A percentile compares a stretch with the other conserved stretches of the same genome.
Evolutionary conservation across 2,888 invertebrate genomes (phyloP).

Genomic region (Zaprionus lineosus): DNA sequence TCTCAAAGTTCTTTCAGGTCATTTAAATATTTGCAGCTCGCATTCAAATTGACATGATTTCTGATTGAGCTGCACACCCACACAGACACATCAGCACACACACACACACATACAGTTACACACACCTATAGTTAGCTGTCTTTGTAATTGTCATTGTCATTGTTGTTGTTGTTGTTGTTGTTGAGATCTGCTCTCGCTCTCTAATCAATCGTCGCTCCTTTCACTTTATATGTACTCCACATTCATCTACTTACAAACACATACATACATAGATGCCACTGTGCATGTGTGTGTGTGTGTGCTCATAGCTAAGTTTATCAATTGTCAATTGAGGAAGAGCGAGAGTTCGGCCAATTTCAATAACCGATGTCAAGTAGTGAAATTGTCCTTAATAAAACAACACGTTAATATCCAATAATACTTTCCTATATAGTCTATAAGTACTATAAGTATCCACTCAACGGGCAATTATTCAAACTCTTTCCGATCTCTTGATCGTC

Average conservation of each 20-base stretch:
- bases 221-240: conserved; percentile 57
- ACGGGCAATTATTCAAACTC: no score
- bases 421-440: background rate
- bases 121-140: background rate
- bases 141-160: conserved; percentile 1
- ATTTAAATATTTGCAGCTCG: conserved; percentile 55
- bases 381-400: conserved; percentile 69
- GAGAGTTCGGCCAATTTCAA: conserved; percentile 62
- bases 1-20: conserved; percentile 15
- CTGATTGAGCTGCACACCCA: conserved; percentile 15
- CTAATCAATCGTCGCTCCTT: conserved; percentile 60
- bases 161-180: conserved; percentile 25
- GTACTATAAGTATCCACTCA: no score
- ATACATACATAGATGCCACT: background rate
- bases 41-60: conserved; percentile 65
- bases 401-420: background rate
- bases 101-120: background rate
- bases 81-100: background rate
- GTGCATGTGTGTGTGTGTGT: background rate
- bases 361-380: conserved; percentile 63
- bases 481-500: no score
- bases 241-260: background rate
- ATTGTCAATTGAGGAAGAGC: conserved; percentile 65
- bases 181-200: conserved; percentile 43
- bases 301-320: conserved; percentile 39